These are phyloP conservation scores for Ectemnius continuus DNA, from an alignment of 2,888 invertebrate genomes.

Conservation along the genomic window DNA sequence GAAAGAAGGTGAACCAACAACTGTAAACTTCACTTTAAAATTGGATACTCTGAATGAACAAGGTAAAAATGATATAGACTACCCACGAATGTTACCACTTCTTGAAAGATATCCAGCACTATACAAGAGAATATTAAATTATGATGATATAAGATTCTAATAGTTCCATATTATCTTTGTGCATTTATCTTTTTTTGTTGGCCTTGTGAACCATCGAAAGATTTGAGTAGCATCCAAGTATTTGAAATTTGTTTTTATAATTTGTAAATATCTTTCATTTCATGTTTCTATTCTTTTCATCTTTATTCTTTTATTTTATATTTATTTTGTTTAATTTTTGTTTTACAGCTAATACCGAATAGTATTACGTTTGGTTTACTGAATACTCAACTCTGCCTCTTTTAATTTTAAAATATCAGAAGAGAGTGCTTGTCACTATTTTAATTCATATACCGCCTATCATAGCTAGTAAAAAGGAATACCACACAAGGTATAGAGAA, in stretches of 20 bases:
- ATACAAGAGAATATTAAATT: slow-evolving; percentile 62
- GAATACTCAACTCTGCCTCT: slow-evolving; percentile 34
- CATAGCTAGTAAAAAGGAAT: slow-evolving; percentile 23
- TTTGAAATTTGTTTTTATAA: background rate
- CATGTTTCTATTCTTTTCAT: slow-evolving; percentile 9
- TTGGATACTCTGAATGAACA: slow-evolving; percentile 63
- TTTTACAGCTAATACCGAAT: slow-evolving; percentile 34
- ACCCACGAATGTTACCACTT: slow-evolving; percentile 67
- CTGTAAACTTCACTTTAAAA: slow-evolving; percentile 78
- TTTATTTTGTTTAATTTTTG: slow-evolving; percentile 30
- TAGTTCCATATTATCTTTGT: slow-evolving; percentile 15
- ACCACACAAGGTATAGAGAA: slow-evolving; percentile 65
- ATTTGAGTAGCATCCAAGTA: background rate
- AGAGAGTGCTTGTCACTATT: slow-evolving; percentile 5
- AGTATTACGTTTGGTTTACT: slow-evolving; percentile 34
- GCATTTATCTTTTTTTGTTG: slow-evolving; percentile 6
- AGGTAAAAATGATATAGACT: slow-evolving; percentile 74
- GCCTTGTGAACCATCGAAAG: background rate
- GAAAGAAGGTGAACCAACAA: slow-evolving; percentile 72
- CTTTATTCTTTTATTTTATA: slow-evolving; percentile 17
- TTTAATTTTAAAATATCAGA: background rate
- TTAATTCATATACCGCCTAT: slow-evolving; percentile 35
- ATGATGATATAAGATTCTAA: slow-evolving; percentile 54
- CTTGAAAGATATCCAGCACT: slow-evolving; percentile 64
- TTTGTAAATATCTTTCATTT: slow-evolving; percentile 12